Conservation (phyloP, 2,888 invertebrate species). For the Lasioglossum vierecki region DNA sequence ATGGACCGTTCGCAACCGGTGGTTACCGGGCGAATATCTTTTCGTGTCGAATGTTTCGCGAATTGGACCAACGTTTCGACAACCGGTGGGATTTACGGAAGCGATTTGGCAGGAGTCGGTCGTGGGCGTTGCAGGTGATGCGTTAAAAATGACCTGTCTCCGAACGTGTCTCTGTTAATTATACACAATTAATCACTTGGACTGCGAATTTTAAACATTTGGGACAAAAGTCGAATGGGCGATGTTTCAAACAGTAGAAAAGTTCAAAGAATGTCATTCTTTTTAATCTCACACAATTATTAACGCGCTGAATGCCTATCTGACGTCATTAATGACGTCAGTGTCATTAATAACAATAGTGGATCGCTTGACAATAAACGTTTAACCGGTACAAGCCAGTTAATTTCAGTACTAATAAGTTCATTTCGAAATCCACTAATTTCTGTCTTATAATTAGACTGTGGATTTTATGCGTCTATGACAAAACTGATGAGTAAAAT, state of each 20-base stretch:
- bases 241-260: neutral
- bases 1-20: slow-evolving; percentile 3
- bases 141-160: neutral
- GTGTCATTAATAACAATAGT: neutral
- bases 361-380: neutral
- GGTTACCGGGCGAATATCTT: neutral
- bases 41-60: neutral
- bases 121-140: neutral
- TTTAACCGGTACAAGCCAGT: neutral
- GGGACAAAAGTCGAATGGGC: neutral
- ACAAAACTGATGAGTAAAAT: neutral
- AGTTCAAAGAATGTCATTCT: neutral
- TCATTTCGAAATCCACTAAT: neutral
- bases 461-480: too few relatives aligned
- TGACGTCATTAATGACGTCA: neutral
- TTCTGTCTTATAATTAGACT: neutral
- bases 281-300: neutral
- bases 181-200: neutral
- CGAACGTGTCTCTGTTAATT: neutral
- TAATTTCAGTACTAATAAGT: neutral
- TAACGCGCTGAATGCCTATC: neutral
- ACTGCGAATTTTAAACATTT: neutral
- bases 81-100: neutral
- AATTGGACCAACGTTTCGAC: neutral
- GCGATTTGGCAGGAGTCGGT: neutral